These are phyloP conservation scores for Apantesis nais DNA, from an alignment of 2,888 invertebrate genomes.

Conservation along the genomic window DNA sequence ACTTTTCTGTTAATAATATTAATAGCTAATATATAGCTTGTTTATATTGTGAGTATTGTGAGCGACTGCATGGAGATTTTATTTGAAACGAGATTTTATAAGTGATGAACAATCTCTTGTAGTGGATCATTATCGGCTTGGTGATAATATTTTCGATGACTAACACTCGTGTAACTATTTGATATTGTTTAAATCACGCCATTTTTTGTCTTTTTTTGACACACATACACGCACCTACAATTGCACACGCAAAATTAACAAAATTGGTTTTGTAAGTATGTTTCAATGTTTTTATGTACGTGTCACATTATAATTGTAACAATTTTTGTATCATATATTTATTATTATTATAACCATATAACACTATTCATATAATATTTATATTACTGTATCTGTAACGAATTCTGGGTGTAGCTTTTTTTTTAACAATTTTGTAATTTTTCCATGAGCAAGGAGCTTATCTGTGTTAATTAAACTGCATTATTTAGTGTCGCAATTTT, in stretches of 20 bases:
- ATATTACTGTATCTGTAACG: no score
- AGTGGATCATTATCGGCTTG: not conserved
- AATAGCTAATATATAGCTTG: no score
- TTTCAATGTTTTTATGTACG: no score
- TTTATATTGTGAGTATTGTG: conserved; percentile 22
- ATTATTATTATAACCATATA: no score
- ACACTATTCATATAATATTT: no score
- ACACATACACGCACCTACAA: no score
- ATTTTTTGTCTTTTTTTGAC: not conserved
- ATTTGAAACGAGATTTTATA: conserved; percentile 11
- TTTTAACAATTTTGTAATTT: not conserved
- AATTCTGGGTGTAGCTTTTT: not conserved
- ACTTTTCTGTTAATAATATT: conserved; percentile 20
- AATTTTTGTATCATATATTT: no score
- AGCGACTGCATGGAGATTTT: conserved; percentile 25
- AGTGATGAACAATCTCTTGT: not conserved
- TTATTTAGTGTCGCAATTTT: not conserved
- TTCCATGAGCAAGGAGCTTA: not conserved
- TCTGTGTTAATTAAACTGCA: not conserved
- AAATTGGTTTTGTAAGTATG: no score
- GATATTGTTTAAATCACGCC: not conserved
- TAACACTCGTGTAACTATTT: not conserved
- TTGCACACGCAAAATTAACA: no score
- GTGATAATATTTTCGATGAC: not conserved
- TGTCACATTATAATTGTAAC: no score